Evolutionary conservation across 2,888 invertebrate species (phyloP).

Genomic region (Ctenicera cuprea): DNA sequence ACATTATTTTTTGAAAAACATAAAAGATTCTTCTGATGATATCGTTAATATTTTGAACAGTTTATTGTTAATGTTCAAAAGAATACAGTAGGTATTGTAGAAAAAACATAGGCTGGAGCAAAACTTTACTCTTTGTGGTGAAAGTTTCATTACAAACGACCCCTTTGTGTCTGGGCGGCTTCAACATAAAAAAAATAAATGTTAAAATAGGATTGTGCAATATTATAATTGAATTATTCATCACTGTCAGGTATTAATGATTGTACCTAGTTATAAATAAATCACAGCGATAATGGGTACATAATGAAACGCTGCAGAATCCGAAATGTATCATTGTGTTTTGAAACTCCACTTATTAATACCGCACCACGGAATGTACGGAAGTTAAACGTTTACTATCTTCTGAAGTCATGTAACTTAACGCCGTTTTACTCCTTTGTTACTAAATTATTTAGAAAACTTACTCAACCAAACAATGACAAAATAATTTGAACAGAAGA

Average conservation of each 20-base stretch:
- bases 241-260: constrained; percentile 46
- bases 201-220: constrained; percentile 28
- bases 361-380: not conserved
- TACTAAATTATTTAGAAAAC: not conserved
- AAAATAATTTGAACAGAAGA: too few relatives aligned
- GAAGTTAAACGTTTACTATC: constrained; percentile 4
- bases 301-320: constrained; percentile 42
- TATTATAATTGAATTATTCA: constrained; percentile 46
- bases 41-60: not conserved
- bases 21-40: too few relatives aligned
- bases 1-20: too few relatives aligned
- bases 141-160: constrained; percentile 18
- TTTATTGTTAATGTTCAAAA: not conserved
- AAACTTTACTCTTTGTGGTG: not conserved
- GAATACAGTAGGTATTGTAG: not conserved
- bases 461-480: too few relatives aligned
- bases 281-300: constrained; percentile 40
- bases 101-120: too few relatives aligned
- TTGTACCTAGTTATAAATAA: constrained; percentile 45
- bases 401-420: not conserved
- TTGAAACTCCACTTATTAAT: constrained; percentile 23
- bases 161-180: constrained; percentile 5
- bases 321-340: constrained; percentile 38
- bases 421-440: not conserved
- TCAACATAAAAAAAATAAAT: constrained; percentile 12